A percentile compares a stretch with the other conserved stretches of the same genome.
Conservation (phyloP, 2,797 vertebrate species). For the Micrastur ruficollis region DNA sequence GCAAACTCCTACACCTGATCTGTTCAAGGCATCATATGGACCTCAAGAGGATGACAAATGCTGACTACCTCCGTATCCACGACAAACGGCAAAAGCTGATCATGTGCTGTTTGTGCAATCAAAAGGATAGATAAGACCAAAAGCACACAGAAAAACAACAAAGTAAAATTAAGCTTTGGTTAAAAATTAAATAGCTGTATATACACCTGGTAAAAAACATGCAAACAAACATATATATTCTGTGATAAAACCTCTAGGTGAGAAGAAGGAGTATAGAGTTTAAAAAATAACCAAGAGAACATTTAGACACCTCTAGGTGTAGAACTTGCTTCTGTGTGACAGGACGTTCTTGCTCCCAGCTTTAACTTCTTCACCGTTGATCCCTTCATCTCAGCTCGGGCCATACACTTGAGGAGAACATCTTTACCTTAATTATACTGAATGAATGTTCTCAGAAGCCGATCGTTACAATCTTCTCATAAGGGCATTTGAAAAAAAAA, state of each 20-base stretch:
- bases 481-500: background rate
- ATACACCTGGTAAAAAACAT: background rate
- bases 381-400: accelerated
- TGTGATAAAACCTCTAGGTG: background rate
- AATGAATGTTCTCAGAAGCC: background rate
- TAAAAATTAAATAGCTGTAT: slow-evolving; percentile 34
- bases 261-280: background rate
- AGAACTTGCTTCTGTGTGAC: background rate
- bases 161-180: slow-evolving; percentile 10
- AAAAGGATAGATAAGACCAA: background rate
- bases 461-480: background rate
- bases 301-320: background rate
- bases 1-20: background rate
- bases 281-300: background rate
- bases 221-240: background rate
- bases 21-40: background rate
- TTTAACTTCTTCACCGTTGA: background rate
- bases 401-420: background rate
- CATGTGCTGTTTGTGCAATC: background rate
- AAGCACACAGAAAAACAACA: background rate
- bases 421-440: background rate
- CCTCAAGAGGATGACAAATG: background rate
- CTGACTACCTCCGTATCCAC: background rate
- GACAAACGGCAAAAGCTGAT: background rate
- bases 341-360: background rate